Conservation (phyloP, 2,113 vertebrate genomes). For the Orthochromis indermauri region DNA sequence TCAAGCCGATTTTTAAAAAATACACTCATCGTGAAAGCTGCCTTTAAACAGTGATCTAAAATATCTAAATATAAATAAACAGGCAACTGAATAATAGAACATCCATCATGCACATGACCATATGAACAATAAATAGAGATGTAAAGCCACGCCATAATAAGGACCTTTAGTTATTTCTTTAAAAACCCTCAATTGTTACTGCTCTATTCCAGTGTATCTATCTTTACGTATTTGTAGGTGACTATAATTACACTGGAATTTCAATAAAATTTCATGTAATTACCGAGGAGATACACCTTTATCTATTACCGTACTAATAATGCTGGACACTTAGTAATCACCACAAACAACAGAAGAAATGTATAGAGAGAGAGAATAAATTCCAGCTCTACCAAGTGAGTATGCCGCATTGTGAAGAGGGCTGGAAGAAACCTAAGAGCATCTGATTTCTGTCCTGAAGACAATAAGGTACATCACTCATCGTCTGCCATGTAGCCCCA, state of each 20-base stretch:
- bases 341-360: neutral
- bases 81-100: neutral
- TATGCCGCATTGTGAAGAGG: neutral
- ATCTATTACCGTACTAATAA: neutral
- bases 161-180: neutral
- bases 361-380: neutral
- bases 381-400: neutral
- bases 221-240: neutral
- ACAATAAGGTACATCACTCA: slow-evolving; percentile 52
- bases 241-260: neutral
- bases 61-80: neutral
- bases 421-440: neutral
- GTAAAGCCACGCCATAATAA: neutral
- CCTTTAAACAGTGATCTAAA: neutral
- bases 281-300: neutral
- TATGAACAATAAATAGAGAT: neutral
- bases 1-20: neutral
- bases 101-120: neutral
- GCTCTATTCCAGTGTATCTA: neutral
- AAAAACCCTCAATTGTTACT: neutral
- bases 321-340: neutral
- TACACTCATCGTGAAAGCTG: neutral
- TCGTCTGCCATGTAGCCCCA: neutral
- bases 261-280: neutral
- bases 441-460: slow-evolving; percentile 29